phyloP scores from a whole-genome alignment of 2,888 invertebrate genomes.

The Chromoteleia sp. region DNA sequence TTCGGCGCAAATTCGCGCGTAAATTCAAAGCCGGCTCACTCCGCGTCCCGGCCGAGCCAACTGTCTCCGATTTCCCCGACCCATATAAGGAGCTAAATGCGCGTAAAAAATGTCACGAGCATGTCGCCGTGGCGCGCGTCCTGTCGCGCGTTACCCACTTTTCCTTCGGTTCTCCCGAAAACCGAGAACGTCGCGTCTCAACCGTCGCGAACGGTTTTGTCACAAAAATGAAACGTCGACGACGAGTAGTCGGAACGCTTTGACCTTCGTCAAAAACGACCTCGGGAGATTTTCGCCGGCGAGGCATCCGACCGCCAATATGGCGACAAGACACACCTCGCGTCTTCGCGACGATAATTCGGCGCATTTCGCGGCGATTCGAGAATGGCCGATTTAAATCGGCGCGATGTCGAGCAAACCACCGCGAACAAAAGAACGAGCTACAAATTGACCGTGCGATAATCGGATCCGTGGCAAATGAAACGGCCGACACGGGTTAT shows the following conservation, averaged over 20 bases:
- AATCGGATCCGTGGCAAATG: neutral
- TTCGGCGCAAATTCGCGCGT: conserved; percentile 37
- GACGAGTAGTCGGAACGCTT: neutral
- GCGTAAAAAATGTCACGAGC: conserved; percentile 66
- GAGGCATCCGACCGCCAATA: conserved; percentile 76
- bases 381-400: too few species aligned
- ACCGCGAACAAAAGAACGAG: too few species aligned
- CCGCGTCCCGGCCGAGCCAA: conserved; percentile 2
- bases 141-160: neutral
- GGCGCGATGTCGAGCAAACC: too few species aligned
- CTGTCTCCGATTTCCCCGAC: conserved; percentile 73
- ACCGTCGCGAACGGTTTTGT: too few species aligned
- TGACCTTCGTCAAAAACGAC: conserved; percentile 13
- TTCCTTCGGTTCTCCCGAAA: neutral
- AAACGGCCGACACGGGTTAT: conserved; percentile 6
- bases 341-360: conserved; percentile 73
- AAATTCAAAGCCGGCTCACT: conserved; percentile 41
- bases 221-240: neutral
- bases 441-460: too few species aligned
- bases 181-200: neutral
- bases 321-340: conserved; percentile 79
- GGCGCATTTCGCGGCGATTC: too few species aligned
- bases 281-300: conserved; percentile 75
- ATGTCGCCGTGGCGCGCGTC: conserved; percentile 28
- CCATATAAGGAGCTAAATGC: conserved; percentile 75